A percentile compares a stretch with the other conserved stretches of the same genome.
phyloP scores from a whole-genome alignment of 2,888 invertebrate genomes.

The Epistrophe eligans region DNA sequence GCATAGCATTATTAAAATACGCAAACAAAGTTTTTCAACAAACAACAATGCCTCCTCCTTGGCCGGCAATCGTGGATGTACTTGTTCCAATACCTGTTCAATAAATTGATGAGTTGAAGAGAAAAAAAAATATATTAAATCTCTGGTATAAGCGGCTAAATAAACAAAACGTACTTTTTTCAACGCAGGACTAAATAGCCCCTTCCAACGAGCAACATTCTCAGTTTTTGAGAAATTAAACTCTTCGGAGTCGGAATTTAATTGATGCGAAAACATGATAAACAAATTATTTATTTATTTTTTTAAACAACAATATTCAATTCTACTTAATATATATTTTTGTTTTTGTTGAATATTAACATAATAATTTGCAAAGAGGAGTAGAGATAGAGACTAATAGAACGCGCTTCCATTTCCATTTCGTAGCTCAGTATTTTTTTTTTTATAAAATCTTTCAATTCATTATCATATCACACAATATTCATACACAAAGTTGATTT shows the following conservation, averaged over 20 bases:
- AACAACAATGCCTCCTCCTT: conserved; percentile 96
- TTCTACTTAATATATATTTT: conserved; percentile 40
- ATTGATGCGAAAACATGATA: conserved; percentile 64
- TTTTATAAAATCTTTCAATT: conserved; percentile 27
- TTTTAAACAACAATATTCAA: conserved; percentile 25
- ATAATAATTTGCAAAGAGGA: conserved; percentile 39
- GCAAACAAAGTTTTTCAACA: conserved; percentile 95
- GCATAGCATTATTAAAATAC: conserved; percentile 94
- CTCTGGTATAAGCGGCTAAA: conserved; percentile 19
- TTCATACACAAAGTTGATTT: conserved; percentile 15
- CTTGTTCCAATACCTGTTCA: conserved; percentile 93
- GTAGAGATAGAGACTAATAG: conserved; percentile 28
- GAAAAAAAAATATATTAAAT: conserved; percentile 25
- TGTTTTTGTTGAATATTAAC: conserved; percentile 43
- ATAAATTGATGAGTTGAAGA: conserved; percentile 21
- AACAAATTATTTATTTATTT: conserved; percentile 22
- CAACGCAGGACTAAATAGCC: conserved; percentile 93
- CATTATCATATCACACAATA: conserved; percentile 16
- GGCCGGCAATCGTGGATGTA: conserved; percentile 93
- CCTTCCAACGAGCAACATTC: conserved; percentile 96
- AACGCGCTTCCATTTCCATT: conserved; percentile 52
- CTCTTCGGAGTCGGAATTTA: conserved; percentile 77
- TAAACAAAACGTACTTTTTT: conserved; percentile 88
- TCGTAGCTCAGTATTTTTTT: conserved; percentile 27
- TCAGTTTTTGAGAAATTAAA: conserved; percentile 94